Conservation (phyloP, 2,797 vertebrate species). For the Pagetopsis macropterus region DNA sequence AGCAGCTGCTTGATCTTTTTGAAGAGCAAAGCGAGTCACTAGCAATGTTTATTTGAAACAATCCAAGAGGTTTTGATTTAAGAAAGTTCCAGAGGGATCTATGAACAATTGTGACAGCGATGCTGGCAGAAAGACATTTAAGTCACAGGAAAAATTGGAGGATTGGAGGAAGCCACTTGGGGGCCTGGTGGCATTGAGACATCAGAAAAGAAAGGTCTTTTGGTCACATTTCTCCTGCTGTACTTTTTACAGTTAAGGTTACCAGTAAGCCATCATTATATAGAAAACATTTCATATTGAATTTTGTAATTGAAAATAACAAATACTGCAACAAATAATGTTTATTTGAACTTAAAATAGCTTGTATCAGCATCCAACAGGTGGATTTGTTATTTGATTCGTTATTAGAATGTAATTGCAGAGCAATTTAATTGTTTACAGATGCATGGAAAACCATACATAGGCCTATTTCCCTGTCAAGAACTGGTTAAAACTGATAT, state of each 20-base stretch:
- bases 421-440: neutral
- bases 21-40: constrained; percentile 79
- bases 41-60: constrained; percentile 79
- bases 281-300: neutral
- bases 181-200: constrained; percentile 12
- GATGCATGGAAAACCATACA: neutral
- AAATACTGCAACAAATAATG: neutral
- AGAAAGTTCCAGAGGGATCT: constrained; percentile 54
- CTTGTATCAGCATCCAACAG: neutral
- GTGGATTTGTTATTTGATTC: neutral
- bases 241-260: neutral
- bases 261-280: neutral
- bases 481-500: no score
- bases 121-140: constrained; percentile 46
- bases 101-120: constrained; percentile 54
- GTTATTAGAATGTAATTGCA: neutral
- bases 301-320: neutral
- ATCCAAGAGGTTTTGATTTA: constrained; percentile 72
- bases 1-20: constrained; percentile 85
- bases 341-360: neutral
- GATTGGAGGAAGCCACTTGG: neutral
- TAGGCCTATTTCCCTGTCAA: neutral
- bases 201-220: constrained; percentile 3
- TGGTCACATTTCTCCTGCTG: neutral
- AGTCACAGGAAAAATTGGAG: constrained; percentile 35